Evolutionary conservation across 2,888 invertebrate species (phyloP).

Genomic region (Cerastis rubricosa): DNA sequence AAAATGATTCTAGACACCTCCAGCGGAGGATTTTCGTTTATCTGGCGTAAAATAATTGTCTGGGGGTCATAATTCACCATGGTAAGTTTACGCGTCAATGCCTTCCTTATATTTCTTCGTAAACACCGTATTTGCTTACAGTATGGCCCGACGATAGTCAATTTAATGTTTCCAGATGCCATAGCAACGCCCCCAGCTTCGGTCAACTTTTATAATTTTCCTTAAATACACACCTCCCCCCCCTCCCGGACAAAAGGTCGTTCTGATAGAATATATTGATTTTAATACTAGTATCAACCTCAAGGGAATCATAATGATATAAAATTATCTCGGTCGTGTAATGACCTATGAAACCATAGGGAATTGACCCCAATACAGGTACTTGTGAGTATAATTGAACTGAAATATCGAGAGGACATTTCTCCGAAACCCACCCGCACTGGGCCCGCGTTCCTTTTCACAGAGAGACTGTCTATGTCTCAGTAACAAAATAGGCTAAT

Average conservation of each 20-base stretch:
- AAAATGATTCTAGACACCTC: background rate
- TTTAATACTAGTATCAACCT: background rate
- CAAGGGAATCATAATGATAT: slow-evolving; percentile 25
- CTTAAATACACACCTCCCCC: background rate
- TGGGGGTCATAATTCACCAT: background rate
- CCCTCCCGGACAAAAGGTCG: background rate
- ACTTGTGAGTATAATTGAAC: background rate
- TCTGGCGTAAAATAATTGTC: background rate
- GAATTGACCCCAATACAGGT: background rate
- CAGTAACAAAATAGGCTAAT: background rate
- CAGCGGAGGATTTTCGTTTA: background rate
- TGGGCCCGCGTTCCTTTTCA: background rate
- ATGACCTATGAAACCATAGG: slow-evolving; percentile 14
- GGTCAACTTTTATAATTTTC: background rate
- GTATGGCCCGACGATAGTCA: background rate
- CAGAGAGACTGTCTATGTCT: background rate
- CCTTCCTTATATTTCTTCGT: background rate
- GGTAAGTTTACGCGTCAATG: background rate
- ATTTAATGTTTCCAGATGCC: background rate
- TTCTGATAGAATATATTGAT: slow-evolving; percentile 35
- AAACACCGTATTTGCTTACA: background rate
- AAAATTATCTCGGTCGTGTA: slow-evolving; percentile 1
- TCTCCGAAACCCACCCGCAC: background rate
- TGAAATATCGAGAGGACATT: background rate
- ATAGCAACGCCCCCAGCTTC: background rate